A percentile compares a stretch with the other conserved stretches of the same genome.
These are phyloP conservation scores for Hydraecia micacea DNA, from an alignment of 2,888 invertebrate species.

Conservation along the genomic window DNA sequence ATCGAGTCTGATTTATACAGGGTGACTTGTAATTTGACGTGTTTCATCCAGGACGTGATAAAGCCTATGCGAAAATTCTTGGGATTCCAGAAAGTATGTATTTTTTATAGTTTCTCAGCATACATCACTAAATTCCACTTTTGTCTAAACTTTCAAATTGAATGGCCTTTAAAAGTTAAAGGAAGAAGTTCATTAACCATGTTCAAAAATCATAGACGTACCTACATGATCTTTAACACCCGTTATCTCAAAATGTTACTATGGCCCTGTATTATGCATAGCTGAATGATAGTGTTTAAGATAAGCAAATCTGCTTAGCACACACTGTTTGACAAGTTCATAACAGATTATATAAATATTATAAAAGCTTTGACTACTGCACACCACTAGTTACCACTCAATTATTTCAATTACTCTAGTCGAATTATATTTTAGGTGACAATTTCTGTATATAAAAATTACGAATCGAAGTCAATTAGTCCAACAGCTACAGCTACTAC, in stretches of 20 bases:
- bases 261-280: no score
- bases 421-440: neutral
- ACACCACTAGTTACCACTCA: neutral
- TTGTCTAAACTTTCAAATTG: neutral
- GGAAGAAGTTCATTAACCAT: neutral
- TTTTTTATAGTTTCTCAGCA: neutral
- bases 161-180: neutral
- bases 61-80: no score
- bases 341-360: slow-evolving; percentile 2
- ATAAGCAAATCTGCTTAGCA: neutral
- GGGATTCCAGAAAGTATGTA: neutral
- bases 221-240: neutral
- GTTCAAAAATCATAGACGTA: neutral
- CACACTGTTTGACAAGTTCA: neutral
- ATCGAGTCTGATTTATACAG: neutral
- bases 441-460: neutral
- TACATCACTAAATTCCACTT: neutral
- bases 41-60: neutral
- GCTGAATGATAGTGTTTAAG: neutral
- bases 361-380: neutral
- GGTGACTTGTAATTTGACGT: neutral
- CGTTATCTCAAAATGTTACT: no score
- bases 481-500: neutral
- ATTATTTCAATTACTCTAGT: neutral
- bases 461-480: neutral